Evolutionary conservation across 1,140 invertebrate species (phyloP).

Genomic region (Nebria ingens): DNA sequence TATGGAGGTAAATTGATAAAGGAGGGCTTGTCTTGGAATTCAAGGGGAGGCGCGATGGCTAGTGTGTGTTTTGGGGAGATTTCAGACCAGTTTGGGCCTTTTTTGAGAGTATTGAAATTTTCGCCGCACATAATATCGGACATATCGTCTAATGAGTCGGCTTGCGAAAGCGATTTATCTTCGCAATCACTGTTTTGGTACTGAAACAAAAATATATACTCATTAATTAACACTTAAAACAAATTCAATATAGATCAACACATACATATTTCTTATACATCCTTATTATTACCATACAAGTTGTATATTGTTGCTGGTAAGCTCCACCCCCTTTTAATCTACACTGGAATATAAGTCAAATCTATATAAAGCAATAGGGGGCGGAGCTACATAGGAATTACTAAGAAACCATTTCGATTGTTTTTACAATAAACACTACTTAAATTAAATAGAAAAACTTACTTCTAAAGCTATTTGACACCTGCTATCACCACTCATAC

Average conservation of each 20-base stretch:
- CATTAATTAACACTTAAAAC: not conserved
- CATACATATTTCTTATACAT: too few species aligned
- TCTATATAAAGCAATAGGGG: too few species aligned
- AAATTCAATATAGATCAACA: too few species aligned
- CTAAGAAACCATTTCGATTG: too few species aligned
- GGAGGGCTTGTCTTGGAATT: slow-evolving; percentile 58
- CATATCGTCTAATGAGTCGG: slow-evolving; percentile 53
- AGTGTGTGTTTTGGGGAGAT: slow-evolving; percentile 33
- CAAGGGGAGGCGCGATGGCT: slow-evolving; percentile 65
- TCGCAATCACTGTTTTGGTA: slow-evolving; percentile 57
- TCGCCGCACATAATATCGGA: slow-evolving; percentile 61
- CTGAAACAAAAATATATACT: slow-evolving; percentile 29
- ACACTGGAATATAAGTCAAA: too few species aligned
- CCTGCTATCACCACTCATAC: slow-evolving; percentile 38
- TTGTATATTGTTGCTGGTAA: not conserved
- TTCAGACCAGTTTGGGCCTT: slow-evolving; percentile 52
- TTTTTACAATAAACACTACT: too few species aligned
- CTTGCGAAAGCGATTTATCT: slow-evolving; percentile 48
- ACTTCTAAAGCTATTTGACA: slow-evolving; percentile 47
- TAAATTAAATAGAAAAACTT: too few species aligned
- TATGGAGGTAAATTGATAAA: not conserved
- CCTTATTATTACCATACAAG: too few species aligned
- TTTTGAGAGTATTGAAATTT: slow-evolving; percentile 71
- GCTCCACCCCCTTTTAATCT: not conserved
- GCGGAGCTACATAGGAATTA: too few species aligned